Conservation (phyloP, 2,888 invertebrate genomes). For the Cerastis leucographa region DNA sequence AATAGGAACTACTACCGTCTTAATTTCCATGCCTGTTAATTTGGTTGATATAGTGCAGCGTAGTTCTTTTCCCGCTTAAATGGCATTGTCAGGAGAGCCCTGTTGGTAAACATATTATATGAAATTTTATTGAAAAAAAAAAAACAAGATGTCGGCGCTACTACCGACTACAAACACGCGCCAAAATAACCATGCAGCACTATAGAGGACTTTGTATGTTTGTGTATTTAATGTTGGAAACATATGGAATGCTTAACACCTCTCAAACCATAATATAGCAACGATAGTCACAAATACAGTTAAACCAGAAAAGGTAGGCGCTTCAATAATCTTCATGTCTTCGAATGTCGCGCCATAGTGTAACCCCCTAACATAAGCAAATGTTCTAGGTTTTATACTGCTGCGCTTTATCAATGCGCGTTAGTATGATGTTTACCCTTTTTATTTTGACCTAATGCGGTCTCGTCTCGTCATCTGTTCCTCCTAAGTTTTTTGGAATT, state of each 20-base stretch:
- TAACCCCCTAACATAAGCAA: not conserved
- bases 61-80: not conserved
- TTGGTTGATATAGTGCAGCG: not conserved
- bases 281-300: not conserved
- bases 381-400: not conserved
- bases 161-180: not conserved
- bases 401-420: not conserved
- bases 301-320: not conserved
- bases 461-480: too few relatives aligned
- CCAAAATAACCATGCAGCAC: not conserved
- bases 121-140: not conserved
- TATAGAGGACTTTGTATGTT: not conserved
- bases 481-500: too few relatives aligned
- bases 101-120: not conserved
- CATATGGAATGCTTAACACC: not conserved
- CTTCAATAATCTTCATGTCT: not conserved
- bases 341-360: not conserved
- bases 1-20: not conserved
- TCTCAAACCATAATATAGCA: not conserved
- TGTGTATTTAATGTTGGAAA: not conserved
- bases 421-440: not conserved
- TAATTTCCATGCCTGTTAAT: not conserved
- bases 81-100: not conserved
- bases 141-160: not conserved
- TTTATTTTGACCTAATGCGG: too few relatives aligned